Evolutionary conservation across 2,797 vertebrate genomes (phyloP).

Genomic region (Craterocephalus amniculus): DNA sequence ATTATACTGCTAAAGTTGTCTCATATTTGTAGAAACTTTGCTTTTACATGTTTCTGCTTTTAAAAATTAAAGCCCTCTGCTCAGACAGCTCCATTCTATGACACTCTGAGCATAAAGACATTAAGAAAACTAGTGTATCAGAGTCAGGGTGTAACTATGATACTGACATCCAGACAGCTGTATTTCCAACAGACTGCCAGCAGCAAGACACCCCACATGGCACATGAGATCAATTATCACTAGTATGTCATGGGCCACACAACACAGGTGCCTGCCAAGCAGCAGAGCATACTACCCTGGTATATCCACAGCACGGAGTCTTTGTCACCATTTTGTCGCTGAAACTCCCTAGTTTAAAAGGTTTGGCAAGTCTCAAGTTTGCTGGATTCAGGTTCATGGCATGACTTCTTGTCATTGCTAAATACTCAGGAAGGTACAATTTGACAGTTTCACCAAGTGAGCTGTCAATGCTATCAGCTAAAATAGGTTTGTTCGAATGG

Average conservation of each 20-base stretch:
- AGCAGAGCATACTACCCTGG: not conserved
- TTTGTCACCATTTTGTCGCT: conserved; percentile 5
- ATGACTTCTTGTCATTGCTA: not conserved
- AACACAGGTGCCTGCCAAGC: not conserved
- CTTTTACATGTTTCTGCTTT: not conserved
- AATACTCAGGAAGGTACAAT: not conserved
- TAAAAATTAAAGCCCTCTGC: not conserved
- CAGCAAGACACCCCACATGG: not conserved
- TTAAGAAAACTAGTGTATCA: not conserved
- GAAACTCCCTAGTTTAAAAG: not conserved
- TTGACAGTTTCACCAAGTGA: not conserved
- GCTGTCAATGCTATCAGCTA: conserved; percentile 7
- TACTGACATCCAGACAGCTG: not conserved
- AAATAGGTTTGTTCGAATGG: conserved; percentile 2
- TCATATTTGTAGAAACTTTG: not conserved
- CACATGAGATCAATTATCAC: not conserved
- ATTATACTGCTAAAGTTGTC: not conserved
- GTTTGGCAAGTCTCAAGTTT: not conserved
- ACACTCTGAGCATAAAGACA: not conserved
- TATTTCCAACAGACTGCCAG: conserved; percentile 1
- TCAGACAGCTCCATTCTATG: not conserved
- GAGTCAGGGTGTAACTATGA: not conserved
- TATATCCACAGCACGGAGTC: not conserved
- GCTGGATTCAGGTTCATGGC: not conserved
- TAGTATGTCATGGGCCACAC: not conserved